A percentile compares a stretch with the other conserved stretches of the same genome.
phyloP scores from a whole-genome alignment of 2,113 vertebrate species.

The Chaetura pelagica region DNA sequence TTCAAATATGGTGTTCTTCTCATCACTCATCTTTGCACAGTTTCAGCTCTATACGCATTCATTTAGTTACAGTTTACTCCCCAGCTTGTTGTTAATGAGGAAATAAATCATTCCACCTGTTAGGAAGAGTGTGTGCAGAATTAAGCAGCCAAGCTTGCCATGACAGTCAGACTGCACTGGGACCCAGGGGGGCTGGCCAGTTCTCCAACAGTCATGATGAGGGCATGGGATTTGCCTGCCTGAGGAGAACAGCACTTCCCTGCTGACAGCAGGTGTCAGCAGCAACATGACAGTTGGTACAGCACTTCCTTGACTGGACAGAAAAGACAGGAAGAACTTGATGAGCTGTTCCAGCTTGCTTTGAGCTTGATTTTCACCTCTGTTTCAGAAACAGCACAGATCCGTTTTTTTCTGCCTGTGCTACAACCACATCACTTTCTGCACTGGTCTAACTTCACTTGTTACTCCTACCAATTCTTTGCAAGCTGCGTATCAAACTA shows the following conservation, averaged over 20 bases:
- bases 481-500: background rate
- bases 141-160: background rate
- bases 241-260: background rate
- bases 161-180: background rate
- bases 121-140: background rate
- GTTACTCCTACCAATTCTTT: background rate
- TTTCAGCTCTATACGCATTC: background rate
- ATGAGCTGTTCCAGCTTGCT: background rate
- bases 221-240: background rate
- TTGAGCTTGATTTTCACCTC: background rate
- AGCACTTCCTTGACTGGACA: background rate
- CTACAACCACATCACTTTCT: background rate
- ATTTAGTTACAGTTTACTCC: background rate
- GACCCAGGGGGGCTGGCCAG: background rate
- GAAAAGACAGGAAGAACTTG: background rate
- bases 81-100: background rate
- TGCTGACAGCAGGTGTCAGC: background rate
- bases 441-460: background rate
- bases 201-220: background rate
- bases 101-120: background rate
- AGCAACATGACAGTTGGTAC: background rate
- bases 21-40: background rate
- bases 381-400: background rate
- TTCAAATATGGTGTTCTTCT: background rate
- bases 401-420: background rate